A percentile compares a stretch with the other conserved stretches of the same genome.
Conservation (phyloP, 1,140 invertebrate species). For the Aphelenchoides besseyi region DNA sequence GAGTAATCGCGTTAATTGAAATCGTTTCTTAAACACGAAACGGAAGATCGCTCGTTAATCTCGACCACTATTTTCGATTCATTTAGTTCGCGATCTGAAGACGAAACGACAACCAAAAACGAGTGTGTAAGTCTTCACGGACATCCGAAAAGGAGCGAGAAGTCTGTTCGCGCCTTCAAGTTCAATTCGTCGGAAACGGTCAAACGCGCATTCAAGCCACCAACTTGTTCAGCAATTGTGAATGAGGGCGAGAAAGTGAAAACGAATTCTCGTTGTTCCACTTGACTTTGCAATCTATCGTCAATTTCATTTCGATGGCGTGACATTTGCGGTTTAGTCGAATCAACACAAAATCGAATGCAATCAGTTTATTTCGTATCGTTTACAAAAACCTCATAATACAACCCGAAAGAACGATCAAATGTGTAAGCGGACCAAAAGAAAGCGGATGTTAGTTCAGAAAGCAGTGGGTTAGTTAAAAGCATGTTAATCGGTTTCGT, state of each 20-base stretch:
- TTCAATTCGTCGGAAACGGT: background rate
- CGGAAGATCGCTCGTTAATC: no score
- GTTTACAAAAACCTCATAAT: no score
- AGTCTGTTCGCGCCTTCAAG: background rate
- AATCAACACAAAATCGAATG: no score
- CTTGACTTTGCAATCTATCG: background rate
- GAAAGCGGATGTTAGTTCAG: no score
- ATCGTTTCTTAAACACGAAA: no score
- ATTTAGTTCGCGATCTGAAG: background rate
- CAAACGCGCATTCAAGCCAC: background rate
- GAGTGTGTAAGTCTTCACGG: background rate
- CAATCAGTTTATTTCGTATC: no score
- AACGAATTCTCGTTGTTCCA: background rate
- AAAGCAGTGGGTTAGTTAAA: no score
- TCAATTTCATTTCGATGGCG: no score
- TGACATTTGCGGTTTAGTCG: no score
- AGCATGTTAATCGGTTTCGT: no score
- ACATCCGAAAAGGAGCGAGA: background rate
- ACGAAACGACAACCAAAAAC: background rate
- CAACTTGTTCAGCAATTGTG: background rate
- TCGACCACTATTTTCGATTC: background rate
- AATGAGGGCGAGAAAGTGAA: background rate
- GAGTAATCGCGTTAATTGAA: background rate
- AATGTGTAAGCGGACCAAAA: no score
- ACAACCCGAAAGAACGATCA: no score